Evolutionary conservation across 2,888 invertebrate genomes (phyloP).

Genomic region (Brachylomia viminalis): DNA sequence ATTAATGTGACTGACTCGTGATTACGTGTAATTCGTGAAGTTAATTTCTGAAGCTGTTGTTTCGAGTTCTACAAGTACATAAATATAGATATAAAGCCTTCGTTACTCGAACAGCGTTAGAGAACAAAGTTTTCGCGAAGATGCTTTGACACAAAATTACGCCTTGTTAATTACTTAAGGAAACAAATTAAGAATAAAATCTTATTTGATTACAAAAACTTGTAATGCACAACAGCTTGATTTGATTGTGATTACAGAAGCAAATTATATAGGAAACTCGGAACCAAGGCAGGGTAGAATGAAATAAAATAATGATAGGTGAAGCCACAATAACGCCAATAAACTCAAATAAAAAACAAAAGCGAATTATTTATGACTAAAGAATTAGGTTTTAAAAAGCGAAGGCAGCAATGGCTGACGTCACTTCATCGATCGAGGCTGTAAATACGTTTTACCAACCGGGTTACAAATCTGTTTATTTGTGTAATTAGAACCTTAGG

Average conservation of each 20-base stretch:
- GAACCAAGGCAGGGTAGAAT: constrained; percentile 3
- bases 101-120: constrained; percentile 49
- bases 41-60: constrained; percentile 54
- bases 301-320: constrained; percentile 1
- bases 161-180: constrained; percentile 47
- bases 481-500: constrained; percentile 54
- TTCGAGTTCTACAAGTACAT: constrained; percentile 37
- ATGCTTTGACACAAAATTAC: constrained; percentile 56
- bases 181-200: constrained; percentile 37
- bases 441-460: constrained; percentile 41
- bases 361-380: constrained; percentile 16
- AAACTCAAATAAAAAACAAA: constrained; percentile 18
- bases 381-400: constrained; percentile 33
- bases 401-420: constrained; percentile 38
- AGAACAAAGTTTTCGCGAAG: constrained; percentile 39
- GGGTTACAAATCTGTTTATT: constrained; percentile 49
- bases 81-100: constrained; percentile 36
- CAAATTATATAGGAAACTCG: constrained; percentile 32
- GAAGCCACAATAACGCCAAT: constrained; percentile 20
- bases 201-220: constrained; percentile 24
- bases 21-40: constrained; percentile 56
- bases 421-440: constrained; percentile 37
- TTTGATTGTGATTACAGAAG: constrained; percentile 29
- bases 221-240: constrained; percentile 17
- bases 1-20: constrained; percentile 49